Evolutionary conservation across 2,888 invertebrate species (phyloP).

Genomic region (Nemotelus nigrinus): DNA sequence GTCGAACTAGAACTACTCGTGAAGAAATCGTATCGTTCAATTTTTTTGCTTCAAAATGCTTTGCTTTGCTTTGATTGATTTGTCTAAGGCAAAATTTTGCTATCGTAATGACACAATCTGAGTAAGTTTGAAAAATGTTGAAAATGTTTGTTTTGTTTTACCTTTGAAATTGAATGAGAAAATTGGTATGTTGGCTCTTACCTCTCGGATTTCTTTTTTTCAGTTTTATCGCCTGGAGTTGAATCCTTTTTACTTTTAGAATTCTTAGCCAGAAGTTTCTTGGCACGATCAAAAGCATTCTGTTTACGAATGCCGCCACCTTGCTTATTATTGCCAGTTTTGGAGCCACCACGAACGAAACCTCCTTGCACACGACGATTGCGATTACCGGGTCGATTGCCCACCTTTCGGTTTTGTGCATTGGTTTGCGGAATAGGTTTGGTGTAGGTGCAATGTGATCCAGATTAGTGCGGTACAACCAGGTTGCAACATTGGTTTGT

Average conservation of each 20-base stretch:
- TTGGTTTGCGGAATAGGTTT: constrained; percentile 36
- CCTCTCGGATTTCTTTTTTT: constrained; percentile 64
- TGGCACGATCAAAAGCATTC: constrained; percentile 66
- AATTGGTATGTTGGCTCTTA: constrained; percentile 59
- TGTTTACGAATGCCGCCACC: constrained; percentile 66
- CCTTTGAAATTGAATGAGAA: constrained; percentile 39
- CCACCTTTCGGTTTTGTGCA: constrained; percentile 58
- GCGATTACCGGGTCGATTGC: constrained; percentile 64
- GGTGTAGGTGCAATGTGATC: constrained; percentile 18
- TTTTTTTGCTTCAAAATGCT: neutral
- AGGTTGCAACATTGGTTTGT: constrained; percentile 1
- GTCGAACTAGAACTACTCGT: neutral
- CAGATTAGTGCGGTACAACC: constrained; percentile 31
- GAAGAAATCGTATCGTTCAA: neutral
- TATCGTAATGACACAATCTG: constrained; percentile 26
- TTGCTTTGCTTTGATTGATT: neutral
- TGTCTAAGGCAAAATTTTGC: constrained; percentile 10
- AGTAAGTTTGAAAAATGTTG: neutral
- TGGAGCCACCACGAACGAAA: constrained; percentile 64
- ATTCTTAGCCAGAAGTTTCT: constrained; percentile 67
- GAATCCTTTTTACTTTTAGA: constrained; percentile 64
- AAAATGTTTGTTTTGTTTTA: constrained; percentile 31
- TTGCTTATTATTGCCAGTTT: constrained; percentile 52
- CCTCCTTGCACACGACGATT: constrained; percentile 61
- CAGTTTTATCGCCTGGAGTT: constrained; percentile 64